A percentile compares a stretch with the other conserved stretches of the same genome.
phyloP scores from a whole-genome alignment of 2,888 invertebrate genomes.

The Caenorhabditis auriculariae region DNA sequence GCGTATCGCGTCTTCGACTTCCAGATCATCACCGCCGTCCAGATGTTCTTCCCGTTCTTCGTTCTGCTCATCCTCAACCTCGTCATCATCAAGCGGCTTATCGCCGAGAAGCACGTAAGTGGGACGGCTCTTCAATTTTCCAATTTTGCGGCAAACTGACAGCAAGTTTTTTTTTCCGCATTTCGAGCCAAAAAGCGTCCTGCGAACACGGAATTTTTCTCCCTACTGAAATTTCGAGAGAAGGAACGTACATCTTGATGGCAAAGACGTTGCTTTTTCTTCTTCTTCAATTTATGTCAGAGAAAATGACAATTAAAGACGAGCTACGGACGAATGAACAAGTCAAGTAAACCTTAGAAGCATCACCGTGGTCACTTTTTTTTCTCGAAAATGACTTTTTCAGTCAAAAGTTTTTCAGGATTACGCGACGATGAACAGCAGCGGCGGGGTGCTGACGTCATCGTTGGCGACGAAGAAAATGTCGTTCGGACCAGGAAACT shows the following conservation, averaged over 20 bases:
- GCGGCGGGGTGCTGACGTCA: no score
- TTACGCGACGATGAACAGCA: slow-evolving; percentile 29
- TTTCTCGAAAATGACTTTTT: background rate
- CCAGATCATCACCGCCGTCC: slow-evolving; percentile 36
- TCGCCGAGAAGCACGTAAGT: slow-evolving; percentile 44
- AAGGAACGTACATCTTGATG: no score
- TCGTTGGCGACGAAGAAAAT: slow-evolving; percentile 19
- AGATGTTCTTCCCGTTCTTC: slow-evolving; percentile 48
- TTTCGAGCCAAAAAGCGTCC: no score
- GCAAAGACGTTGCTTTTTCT: background rate
- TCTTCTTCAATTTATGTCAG: no score
- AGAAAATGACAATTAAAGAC: slow-evolving; percentile 1
- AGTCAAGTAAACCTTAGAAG: background rate
- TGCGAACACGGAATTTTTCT: no score
- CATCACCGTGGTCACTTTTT: no score
- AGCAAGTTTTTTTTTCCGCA: no score
- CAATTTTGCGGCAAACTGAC: no score
- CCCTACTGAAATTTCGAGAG: no score
- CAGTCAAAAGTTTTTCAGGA: slow-evolving; percentile 16
- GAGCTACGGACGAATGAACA: background rate
- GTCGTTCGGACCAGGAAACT: slow-evolving; percentile 15
- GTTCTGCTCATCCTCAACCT: slow-evolving; percentile 42
- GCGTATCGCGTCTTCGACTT: slow-evolving; percentile 35
- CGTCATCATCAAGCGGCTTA: slow-evolving; percentile 40
- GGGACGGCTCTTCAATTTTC: slow-evolving; percentile 14